Conservation (phyloP, 2,113 vertebrate species). For the Zeus faber region DNA sequence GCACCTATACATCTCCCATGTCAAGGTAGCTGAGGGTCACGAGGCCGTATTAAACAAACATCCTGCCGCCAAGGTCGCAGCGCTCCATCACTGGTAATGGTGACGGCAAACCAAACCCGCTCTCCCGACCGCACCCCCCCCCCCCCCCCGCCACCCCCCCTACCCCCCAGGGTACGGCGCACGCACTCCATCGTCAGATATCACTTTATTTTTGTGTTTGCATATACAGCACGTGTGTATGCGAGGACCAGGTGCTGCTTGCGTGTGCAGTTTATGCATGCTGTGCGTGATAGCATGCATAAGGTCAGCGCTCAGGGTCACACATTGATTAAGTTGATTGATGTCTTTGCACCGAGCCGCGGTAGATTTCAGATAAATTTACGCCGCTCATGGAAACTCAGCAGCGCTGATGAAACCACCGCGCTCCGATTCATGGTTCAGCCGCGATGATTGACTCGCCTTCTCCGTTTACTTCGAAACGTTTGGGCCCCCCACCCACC, state of each 20-base stretch:
- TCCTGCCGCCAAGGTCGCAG: conserved; percentile 17
- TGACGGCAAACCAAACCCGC: background rate
- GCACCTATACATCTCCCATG: conserved; percentile 31
- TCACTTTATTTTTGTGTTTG: background rate
- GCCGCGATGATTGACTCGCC: no score
- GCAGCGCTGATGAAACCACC: no score
- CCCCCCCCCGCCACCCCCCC: background rate
- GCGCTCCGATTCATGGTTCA: no score
- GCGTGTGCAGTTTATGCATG: no score
- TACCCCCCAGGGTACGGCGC: background rate
- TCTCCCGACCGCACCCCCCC: background rate
- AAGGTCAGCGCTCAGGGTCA: no score
- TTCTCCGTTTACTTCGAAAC: no score
- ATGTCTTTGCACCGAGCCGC: no score
- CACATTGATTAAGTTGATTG: no score
- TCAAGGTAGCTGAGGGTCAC: conserved; percentile 10
- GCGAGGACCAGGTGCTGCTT: background rate
- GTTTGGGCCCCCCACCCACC: no score
- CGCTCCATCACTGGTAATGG: conserved; percentile 30
- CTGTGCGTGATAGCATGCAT: no score
- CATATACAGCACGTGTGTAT: background rate
- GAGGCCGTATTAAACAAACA: conserved; percentile 6
- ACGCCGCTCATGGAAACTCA: no score
- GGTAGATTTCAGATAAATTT: no score
- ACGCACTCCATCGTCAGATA: conserved; percentile 3